Evolutionary conservation across 2,888 invertebrate genomes (phyloP), one percentile per base, ranked within the genome.

Genomic region (Erynnis tages): DNA sequence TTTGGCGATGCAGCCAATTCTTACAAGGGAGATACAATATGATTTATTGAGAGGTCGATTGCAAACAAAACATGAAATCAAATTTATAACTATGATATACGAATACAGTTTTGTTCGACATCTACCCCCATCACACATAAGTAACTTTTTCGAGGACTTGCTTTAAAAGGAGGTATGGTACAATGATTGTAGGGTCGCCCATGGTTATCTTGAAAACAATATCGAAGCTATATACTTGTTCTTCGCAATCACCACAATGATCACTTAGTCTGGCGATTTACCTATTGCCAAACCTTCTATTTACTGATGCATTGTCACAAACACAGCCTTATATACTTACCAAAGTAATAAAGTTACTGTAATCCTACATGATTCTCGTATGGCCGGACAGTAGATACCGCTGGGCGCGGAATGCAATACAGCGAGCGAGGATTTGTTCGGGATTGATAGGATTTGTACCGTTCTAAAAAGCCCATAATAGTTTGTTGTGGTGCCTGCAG

Each of bases 281-380:
- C n/a, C n/a, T n/a, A n/a, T n/a, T n/a, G n/a, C n/a, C n/a, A n/a
- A n/a, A n/a, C n/a, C n/a, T n/a, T n/a, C n/a, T n/a, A n/a, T n/a
- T n/a, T n/a, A n/a, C n/a, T n/a, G n/a, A n/a, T n/a, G n/a, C n/a
- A n/a, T n/a, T n/a, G n/a, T n/a, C n/a, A n/a, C n/a, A n/a, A n/a
- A n/a, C n/a, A n/a, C n/a, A n/a, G n/a, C n/a, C n/a, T n/a, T n/a
- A 35, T n/a, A 35, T 7, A 35, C 14, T n/a, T 17, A n/a, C n/a
- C 5, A 4, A 44, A 19, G 23, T 77, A 82, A 83, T 83, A 81
- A 76, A 68, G 63, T 58, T 53, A 57, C 71, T 59, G 74, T 83
- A 85, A 85, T 84, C 84, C 82, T 54, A 25, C 50, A 54, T 66
- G 69, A 71, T 69, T 64, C 59, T 59, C 50, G 61, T 63, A 60